Evolutionary conservation across 2,113 vertebrate genomes (phyloP).

Genomic region (Semnornis frantzii): DNA sequence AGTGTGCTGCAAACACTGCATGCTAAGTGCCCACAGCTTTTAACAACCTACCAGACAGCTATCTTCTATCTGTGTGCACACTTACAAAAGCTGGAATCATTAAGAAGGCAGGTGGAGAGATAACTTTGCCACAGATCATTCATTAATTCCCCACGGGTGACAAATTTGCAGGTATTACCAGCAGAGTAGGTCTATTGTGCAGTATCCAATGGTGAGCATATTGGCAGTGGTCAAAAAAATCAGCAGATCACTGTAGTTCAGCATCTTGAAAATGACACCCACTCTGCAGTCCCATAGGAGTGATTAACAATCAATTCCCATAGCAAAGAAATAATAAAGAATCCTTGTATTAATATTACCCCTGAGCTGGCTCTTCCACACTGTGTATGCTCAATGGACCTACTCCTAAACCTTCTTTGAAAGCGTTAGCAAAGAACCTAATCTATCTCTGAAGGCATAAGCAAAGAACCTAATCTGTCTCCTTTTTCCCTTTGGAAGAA

Average conservation of each 20-base stretch:
- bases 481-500: background rate
- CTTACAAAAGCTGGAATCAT: background rate
- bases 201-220: background rate
- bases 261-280: background rate
- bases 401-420: background rate
- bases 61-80: background rate
- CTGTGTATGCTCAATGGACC: accelerated
- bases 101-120: background rate
- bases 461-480: background rate
- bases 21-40: background rate
- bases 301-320: background rate
- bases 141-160: background rate
- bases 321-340: background rate
- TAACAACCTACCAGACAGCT: background rate
- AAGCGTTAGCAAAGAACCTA: background rate
- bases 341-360: background rate
- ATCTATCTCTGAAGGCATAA: background rate
- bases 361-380: background rate
- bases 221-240: background rate
- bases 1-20: background rate
- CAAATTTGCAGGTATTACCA: background rate
- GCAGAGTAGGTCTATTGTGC: background rate
- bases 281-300: background rate
- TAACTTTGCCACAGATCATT: background rate
- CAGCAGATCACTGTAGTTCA: background rate